phyloP scores from a whole-genome alignment of 2,888 invertebrate species.

The Lymantria monacha region DNA sequence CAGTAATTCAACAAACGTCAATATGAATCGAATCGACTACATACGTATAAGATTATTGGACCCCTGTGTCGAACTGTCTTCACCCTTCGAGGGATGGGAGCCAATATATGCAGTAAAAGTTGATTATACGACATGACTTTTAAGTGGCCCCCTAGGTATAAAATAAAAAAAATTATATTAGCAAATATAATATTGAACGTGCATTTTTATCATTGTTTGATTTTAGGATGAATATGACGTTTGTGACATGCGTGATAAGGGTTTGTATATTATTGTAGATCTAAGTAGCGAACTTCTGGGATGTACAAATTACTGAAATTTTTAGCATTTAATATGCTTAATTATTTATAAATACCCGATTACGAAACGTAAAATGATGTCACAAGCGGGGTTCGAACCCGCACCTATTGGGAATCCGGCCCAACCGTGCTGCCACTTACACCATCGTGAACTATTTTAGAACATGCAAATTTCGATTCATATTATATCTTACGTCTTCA shows the following conservation, averaged over 20 bases:
- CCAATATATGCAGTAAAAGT: constrained; percentile 60
- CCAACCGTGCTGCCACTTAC: no score
- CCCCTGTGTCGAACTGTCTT: constrained; percentile 35
- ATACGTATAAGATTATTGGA: constrained; percentile 37
- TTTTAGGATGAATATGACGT: neutral
- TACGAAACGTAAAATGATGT: no score
- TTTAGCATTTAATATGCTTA: no score
- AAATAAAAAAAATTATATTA: constrained; percentile 26
- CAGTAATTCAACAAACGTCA: constrained; percentile 6
- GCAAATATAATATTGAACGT: constrained; percentile 20
- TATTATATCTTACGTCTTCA: no score
- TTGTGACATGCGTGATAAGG: neutral
- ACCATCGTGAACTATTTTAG: no score
- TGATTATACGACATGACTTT: constrained; percentile 63
- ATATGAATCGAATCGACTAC: constrained; percentile 31
- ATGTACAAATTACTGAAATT: no score
- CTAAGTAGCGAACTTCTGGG: neutral
- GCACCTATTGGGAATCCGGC: no score
- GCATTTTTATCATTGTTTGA: constrained; percentile 4
- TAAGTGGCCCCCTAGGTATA: constrained; percentile 37
- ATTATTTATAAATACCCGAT: no score
- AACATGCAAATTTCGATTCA: no score
- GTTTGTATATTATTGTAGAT: neutral
- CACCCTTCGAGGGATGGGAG: constrained; percentile 41
- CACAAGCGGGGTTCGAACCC: no score